Base-by-base conservation (phyloP, 2,113 vertebrate species). In the Syngnathoides biaculeatus region DNA sequence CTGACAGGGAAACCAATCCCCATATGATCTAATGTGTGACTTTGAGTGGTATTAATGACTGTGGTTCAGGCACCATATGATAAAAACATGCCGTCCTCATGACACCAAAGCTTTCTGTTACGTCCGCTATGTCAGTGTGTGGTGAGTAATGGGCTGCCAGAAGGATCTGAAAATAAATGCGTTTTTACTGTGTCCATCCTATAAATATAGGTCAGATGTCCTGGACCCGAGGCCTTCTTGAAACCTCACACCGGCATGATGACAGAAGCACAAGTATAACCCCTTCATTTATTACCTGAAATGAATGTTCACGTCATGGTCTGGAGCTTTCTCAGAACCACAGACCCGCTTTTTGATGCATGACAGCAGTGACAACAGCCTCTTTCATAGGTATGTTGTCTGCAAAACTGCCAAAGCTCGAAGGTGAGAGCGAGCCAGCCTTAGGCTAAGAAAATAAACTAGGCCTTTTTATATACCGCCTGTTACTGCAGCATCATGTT, bases 131-230 rank as follows among this genome's bases (percentile, higher is more conserved):
- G 85, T 77, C 73, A 71, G 73, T 79, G 82, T 80, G 81, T 87
- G 68, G 26, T 48, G 75, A 62, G 75, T 70, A 64, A 72, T 65
- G 68, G 69, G 70, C 68, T 64, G 85, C 79, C 59, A 17, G 59
- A 24, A 81, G 72, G 67, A 42, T 84, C 89, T 85, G 69, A 89
- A 88, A 93, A 91, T 91, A 92, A 89, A 84, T 74, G 2, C 22
- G 61, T 73, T 85, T 85, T 82, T 85, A 75, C 67, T 72, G 65
- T 55, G 65, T 76, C n/a, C 67, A n/a, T 76, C 77, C 79, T 77
- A 85, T 87, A 86, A 87, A 90, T 87, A 82, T 65, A 43, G 72
- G 78, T 80, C 78, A 78, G 81, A 91, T 85, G 89, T 71, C 84
- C 81, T 65, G 85, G 74, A 86, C 83, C 88, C 83, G 83, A 81